These are phyloP conservation scores for Papilio xuthus DNA, from an alignment of 1,140 invertebrate species.

Conservation along the genomic window DNA sequence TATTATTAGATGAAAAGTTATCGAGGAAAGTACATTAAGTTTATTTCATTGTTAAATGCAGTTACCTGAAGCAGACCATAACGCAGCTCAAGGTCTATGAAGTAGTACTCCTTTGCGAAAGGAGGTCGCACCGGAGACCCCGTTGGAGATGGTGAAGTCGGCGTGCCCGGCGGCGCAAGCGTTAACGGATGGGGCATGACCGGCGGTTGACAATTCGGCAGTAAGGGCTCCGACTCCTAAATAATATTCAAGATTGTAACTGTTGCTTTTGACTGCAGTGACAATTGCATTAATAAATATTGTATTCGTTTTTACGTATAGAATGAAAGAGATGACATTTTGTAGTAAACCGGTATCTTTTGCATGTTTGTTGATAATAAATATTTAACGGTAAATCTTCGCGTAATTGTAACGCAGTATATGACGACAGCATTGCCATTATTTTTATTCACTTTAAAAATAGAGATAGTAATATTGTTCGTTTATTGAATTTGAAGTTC, in stretches of 20 bases:
- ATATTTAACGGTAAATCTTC: no score
- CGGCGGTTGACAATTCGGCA: slow-evolving; percentile 48
- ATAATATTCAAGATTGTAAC: slow-evolving; percentile 7
- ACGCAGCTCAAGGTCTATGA: slow-evolving; percentile 95
- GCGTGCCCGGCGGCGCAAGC: slow-evolving; percentile 49
- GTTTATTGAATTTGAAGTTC: no score
- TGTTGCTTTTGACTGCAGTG: no score
- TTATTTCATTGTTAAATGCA: neutral
- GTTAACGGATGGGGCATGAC: slow-evolving; percentile 57
- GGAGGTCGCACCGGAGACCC: slow-evolving; percentile 75
- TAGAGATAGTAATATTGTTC: no score
- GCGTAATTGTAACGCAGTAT: no score
- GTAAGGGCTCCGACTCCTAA: slow-evolving; percentile 56
- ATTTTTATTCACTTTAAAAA: no score
- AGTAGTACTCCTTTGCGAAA: slow-evolving; percentile 90
- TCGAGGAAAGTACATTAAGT: neutral
- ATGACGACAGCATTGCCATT: no score
- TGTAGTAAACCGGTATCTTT: no score
- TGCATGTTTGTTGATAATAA: no score
- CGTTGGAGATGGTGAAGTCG: slow-evolving; percentile 41
- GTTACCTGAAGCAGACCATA: slow-evolving; percentile 95
- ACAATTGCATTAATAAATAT: no score
- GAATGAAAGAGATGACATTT: no score
- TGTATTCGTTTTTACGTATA: no score
- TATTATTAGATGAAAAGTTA: neutral